A percentile compares a stretch with the other conserved stretches of the same genome.
Conservation (phyloP, 2,888 invertebrate genomes). For the Cephus sareptanus region DNA sequence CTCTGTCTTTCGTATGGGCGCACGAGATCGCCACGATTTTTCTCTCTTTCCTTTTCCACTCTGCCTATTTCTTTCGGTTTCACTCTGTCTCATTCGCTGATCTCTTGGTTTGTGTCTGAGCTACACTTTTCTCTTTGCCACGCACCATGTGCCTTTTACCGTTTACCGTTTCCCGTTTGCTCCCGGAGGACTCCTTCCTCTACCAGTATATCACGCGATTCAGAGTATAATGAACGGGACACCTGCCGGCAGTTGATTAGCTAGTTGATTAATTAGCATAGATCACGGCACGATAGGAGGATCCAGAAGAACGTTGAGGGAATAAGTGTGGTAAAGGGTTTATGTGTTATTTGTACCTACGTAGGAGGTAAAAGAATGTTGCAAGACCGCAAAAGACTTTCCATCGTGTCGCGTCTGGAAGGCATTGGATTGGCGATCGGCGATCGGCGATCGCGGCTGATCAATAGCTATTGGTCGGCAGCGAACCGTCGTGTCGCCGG, state of each 20-base stretch:
- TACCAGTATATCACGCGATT: not conserved
- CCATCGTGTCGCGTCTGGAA: constrained; percentile 5
- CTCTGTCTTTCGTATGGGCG: constrained; percentile 3
- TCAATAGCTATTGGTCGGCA: constrained; percentile 53
- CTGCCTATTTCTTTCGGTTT: constrained; percentile 20
- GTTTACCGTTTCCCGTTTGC: constrained; percentile 13
- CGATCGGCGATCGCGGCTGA: constrained; percentile 38
- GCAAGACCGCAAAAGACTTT: not conserved
- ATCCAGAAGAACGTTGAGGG: not conserved
- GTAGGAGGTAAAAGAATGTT: not conserved
- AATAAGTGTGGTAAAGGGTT: not conserved
- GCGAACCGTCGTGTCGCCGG: constrained; percentile 49
- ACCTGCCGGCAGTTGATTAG: not conserved
- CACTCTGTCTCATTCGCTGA: constrained; percentile 4
- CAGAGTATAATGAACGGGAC: not conserved
- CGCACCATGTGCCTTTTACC: constrained; percentile 9
- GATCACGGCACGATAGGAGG: not conserved
- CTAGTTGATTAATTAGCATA: not conserved
- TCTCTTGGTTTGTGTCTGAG: constrained; percentile 11
- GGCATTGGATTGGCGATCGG: constrained; percentile 19
- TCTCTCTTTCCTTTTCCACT: constrained; percentile 27
- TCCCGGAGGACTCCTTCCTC: not conserved
- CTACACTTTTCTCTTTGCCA: constrained; percentile 9
- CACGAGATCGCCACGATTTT: not conserved
- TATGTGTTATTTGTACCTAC: not conserved